These are phyloP conservation scores for Himalopsyche kuldschensis DNA, from an alignment of 2,888 invertebrate species.

Conservation along the genomic window DNA sequence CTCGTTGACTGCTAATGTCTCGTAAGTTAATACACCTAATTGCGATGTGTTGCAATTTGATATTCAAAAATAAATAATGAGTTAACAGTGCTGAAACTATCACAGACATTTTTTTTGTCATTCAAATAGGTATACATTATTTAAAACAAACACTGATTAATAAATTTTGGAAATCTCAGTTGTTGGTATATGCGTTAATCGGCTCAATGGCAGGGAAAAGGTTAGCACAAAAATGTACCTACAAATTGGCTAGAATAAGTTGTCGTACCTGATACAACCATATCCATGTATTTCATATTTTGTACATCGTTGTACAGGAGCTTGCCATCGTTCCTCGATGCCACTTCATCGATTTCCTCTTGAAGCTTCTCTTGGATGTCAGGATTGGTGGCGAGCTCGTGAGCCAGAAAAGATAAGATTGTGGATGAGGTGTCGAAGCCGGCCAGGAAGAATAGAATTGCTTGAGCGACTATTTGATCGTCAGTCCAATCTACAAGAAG, in stretches of 20 bases:
- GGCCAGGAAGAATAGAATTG: slow-evolving; percentile 47
- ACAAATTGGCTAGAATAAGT: no score
- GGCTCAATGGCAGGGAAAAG: no score
- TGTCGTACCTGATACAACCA: slow-evolving; percentile 58
- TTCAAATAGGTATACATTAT: not conserved
- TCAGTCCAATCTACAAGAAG: slow-evolving; percentile 43
- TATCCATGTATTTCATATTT: slow-evolving; percentile 63
- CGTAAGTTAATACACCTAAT: no score
- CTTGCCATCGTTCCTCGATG: slow-evolving; percentile 49
- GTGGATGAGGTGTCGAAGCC: slow-evolving; percentile 48
- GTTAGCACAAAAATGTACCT: no score
- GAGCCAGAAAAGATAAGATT: slow-evolving; percentile 44
- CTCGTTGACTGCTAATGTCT: no score
- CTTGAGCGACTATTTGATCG: slow-evolving; percentile 46
- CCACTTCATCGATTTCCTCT: slow-evolving; percentile 57
- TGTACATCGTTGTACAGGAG: slow-evolving; percentile 58
- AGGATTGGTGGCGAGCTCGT: slow-evolving; percentile 47
- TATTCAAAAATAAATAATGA: not conserved
- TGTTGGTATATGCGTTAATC: not conserved
- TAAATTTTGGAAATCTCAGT: not conserved
- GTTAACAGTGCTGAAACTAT: not conserved
- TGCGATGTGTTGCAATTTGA: no score
- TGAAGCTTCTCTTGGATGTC: slow-evolving; percentile 46
- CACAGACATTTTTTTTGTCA: no score
- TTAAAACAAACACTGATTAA: not conserved